Base-by-base conservation (phyloP, 2,113 vertebrate species). In the Ailuropoda melanoleuca region DNA sequence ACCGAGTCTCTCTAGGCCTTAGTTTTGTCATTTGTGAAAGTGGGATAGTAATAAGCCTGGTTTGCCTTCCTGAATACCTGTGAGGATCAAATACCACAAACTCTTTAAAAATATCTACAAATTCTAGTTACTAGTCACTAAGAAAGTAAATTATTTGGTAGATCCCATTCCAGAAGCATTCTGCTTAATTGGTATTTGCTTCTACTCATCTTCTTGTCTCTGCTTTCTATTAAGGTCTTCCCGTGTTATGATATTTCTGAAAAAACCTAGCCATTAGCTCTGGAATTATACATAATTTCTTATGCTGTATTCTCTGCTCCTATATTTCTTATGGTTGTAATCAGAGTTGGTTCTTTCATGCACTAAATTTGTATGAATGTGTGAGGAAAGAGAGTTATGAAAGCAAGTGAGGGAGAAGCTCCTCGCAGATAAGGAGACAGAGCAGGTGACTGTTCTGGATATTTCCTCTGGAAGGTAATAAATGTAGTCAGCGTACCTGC, bases 291-390 rank as follows among this genome's bases (percentile, higher is more conserved):
- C 2, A 26, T 29, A 78, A 77, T 92, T 84, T 60, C 62, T 93
- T 90, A 58, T 78, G 50, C 55, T 90, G 3, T 60, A 90, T 87
- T 93, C 34, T 90, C 34, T 81, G 62, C 12, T 83, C n/a, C 46
- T 94, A 10, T 39, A 48, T 94, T 90, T 94, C 46, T 93, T 95
- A 78, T 37, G 70, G 37, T 62, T 88, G 48, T 68, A 50, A 68
- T 96, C 88, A 95, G 78, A 77, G 31, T 77, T 62, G 62, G 24
- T 96, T 84, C 43, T 95, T 94, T 90, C 29, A 87, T 66, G 31
- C 23, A 48, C 29, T 78, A 64, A 89, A 96, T 95, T 82, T 89
- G 31, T 48, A 85, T 70, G 29, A 56, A 8, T 77, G 31, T 90
- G 53, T 74, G 62, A 88, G 13, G 29, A 89, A 89, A 75, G 39